These are phyloP conservation scores for Cataglyphis cursor DNA, from an alignment of 2,888 invertebrate species.

Conservation along the genomic window DNA sequence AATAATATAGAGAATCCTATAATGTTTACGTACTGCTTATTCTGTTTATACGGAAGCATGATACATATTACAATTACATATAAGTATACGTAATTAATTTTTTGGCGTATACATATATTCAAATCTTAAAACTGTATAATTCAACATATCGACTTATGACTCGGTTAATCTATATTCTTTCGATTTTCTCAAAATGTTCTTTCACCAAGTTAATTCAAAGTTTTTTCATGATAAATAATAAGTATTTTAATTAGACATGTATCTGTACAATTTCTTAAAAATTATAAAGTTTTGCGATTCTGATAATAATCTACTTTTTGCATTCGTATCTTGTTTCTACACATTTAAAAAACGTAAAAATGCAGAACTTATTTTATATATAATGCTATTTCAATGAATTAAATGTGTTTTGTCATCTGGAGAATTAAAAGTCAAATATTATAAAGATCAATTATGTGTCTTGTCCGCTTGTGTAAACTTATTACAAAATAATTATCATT, in stretches of 20 bases:
- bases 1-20: slow-evolving; percentile 17
- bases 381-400: background rate
- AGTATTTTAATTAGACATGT: background rate
- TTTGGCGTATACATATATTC: background rate
- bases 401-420: background rate
- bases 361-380: slow-evolving; percentile 1
- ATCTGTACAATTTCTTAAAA: slow-evolving; percentile 11
- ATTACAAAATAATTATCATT: background rate
- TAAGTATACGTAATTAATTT: background rate
- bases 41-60: slow-evolving; percentile 14
- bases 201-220: background rate
- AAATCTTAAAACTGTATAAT: background rate
- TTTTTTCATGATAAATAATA: background rate
- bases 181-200: background rate
- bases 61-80: slow-evolving; percentile 6
- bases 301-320: slow-evolving; percentile 11
- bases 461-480: background rate
- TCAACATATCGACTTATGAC: background rate
- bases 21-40: slow-evolving; percentile 32
- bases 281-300: slow-evolving; percentile 17
- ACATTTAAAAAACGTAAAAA: background rate
- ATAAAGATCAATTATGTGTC: background rate
- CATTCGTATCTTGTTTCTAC: background rate
- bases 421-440: slow-evolving; percentile 11
- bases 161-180: background rate